Evolutionary conservation across 2,888 invertebrate genomes (phyloP).

Genomic region (Caenorhabditis uteleia): DNA sequence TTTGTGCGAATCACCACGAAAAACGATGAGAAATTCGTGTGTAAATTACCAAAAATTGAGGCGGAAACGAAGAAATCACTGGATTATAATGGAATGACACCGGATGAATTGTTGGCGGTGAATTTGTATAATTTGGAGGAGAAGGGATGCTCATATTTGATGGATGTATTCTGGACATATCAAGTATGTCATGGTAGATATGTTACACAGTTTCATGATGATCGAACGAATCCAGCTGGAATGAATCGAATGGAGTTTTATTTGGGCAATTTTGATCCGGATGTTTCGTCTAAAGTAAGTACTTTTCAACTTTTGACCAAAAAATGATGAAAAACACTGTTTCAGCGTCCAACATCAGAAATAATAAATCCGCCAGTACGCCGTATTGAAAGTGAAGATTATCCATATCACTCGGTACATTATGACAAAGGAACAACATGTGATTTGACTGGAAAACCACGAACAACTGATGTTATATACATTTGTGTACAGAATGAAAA

Average conservation of each 20-base stretch:
- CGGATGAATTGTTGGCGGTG: constrained; percentile 16
- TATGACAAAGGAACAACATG: constrained; percentile 88
- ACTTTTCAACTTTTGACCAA: background rate
- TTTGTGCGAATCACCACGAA: constrained; percentile 20
- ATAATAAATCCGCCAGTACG: constrained; percentile 55
- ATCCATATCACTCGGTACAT: constrained; percentile 83
- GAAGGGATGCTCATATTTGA: constrained; percentile 54
- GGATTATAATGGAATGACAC: constrained; percentile 24
- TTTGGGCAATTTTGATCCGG: constrained; percentile 60
- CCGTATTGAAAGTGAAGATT: constrained; percentile 80
- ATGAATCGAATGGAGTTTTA: constrained; percentile 58
- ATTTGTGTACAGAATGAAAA: constrained; percentile 58
- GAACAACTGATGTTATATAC: constrained; percentile 59
- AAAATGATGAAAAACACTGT: background rate
- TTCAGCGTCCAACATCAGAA: constrained; percentile 33
- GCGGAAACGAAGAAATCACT: constrained; percentile 13
- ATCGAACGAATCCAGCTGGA: constrained; percentile 78
- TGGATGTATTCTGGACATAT: constrained; percentile 72
- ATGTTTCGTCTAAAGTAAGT: constrained; percentile 32
- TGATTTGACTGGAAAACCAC: constrained; percentile 80
- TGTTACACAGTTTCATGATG: constrained; percentile 93
- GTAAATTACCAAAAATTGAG: constrained; percentile 28
- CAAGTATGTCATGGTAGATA: constrained; percentile 72
- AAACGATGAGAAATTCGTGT: constrained; percentile 37
- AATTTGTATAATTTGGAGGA: constrained; percentile 60